Evolutionary conservation across 1,140 invertebrate genomes (phyloP).

Genomic region (Oreohelix idahoensis): DNA sequence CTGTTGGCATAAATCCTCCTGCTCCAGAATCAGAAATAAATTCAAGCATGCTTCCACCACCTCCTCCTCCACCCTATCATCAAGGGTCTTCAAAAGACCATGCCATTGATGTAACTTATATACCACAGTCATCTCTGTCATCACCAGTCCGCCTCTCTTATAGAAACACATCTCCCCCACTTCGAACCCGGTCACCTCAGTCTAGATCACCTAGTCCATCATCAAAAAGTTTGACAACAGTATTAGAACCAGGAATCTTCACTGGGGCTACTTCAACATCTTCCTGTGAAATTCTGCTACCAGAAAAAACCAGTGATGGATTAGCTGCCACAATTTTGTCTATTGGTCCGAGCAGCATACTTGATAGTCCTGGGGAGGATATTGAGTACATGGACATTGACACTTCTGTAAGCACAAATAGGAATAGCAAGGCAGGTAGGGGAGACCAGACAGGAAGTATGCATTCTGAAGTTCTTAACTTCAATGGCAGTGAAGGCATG

Average conservation of each 20-base stretch:
- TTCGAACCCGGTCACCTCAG: not conserved
- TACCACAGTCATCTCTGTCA: not conserved
- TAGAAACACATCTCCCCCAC: not conserved
- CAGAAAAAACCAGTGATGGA: not conserved
- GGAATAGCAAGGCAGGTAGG: not conserved
- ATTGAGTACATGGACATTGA: constrained; percentile 40
- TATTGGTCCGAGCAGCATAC: constrained; percentile 6
- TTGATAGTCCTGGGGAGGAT: constrained; percentile 45
- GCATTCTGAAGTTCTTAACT: not conserved
- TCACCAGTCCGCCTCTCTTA: not conserved
- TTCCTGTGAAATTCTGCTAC: not conserved
- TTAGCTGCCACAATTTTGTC: not conserved
- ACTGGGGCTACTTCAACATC: not conserved
- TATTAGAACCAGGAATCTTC: not conserved
- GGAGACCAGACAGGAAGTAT: not conserved
- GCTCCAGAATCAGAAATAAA: not conserved
- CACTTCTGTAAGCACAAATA: not conserved
- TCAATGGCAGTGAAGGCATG: not conserved
- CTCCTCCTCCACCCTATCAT: not conserved
- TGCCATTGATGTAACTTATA: not conserved
- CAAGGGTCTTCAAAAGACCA: not conserved
- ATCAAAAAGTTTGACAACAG: not conserved
- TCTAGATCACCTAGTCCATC: constrained; percentile 21
- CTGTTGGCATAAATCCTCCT: too few species aligned
- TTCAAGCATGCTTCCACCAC: not conserved